Evolutionary conservation across 2,888 invertebrate species (phyloP), one percentile per base, ranked within the genome.

Genomic region (Drosophila recens): DNA sequence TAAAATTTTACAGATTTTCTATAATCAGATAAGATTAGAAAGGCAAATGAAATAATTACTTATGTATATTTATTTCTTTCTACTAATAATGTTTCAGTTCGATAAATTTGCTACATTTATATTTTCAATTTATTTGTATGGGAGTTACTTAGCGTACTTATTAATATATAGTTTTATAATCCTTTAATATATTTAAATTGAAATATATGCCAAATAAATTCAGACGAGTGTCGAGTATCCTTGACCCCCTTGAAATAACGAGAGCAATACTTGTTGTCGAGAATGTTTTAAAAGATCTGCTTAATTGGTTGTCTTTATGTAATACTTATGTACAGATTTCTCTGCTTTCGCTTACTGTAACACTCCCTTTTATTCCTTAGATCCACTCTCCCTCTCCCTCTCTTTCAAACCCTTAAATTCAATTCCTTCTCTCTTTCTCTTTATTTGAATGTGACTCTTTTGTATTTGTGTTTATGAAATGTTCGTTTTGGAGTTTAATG

Each of bases 401-500:
- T 20, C 11, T 5, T 2, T 6, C 20, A 42, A 13, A 38, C 9
- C 11, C 42, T 30, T 27, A 38, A 27, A 9, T 13, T 38, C 6
- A 1, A 11, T 20, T 17, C 30, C 15, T n/a, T 33, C 5, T 23
- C n/a, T 10, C 6, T 23, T 23, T 36, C 8, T 10, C 23, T 34
- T 17, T 54, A 34, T 27, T 49, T 48, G 43, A 33, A 23, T 52
- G 46, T 43, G 36, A 48, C 4, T 66, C 56, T 59, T 48, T 63
- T 45, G 66, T 67, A 54, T 67, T 67, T 67, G 57, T 43, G 57
- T 40, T 56, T 36, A 27, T 65, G 34, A 53, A 76, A 48, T 36
- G 65, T 57, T 68, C 45, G 62, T 69, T 67, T 79, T 75, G 36
- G 59, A 59, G 72, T 58, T 82, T 80, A 84, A 84, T 84, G 82